Evolutionary conservation across 2,888 invertebrate species (phyloP).

Genomic region (Parochlus steinenii): DNA sequence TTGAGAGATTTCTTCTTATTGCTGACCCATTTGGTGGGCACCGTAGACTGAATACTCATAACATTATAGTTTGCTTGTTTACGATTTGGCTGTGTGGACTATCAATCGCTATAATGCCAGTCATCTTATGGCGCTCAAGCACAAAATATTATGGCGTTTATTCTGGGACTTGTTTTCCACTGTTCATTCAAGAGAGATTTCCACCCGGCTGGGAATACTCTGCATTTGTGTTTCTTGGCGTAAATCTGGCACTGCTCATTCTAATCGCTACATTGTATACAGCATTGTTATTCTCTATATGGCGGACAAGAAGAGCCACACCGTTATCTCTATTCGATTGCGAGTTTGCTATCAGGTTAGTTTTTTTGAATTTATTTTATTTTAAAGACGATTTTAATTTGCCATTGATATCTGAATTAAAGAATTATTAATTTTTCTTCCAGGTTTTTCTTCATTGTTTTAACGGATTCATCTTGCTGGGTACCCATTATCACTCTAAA

Average conservation of each 20-base stretch:
- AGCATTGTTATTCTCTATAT: slow-evolving; percentile 44
- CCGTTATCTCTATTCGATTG: slow-evolving; percentile 40
- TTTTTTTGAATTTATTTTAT: neutral
- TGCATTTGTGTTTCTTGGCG: slow-evolving; percentile 47
- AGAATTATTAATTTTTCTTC: too few species aligned
- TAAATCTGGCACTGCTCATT: slow-evolving; percentile 41
- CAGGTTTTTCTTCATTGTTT: slow-evolving; percentile 54
- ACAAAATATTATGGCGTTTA: slow-evolving; percentile 44
- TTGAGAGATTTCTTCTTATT: slow-evolving; percentile 48
- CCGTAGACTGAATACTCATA: slow-evolving; percentile 34
- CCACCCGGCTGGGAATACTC: slow-evolving; percentile 54
- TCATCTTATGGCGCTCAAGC: slow-evolving; percentile 39
- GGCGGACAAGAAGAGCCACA: slow-evolving; percentile 41
- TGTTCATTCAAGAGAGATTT: slow-evolving; percentile 50
- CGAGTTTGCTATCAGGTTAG: slow-evolving; percentile 37
- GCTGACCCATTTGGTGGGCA: slow-evolving; percentile 40
- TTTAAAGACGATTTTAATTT: slow-evolving; percentile 1
- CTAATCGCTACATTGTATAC: slow-evolving; percentile 41
- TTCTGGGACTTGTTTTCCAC: slow-evolving; percentile 50
- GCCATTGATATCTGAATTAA: neutral
- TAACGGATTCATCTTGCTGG: slow-evolving; percentile 55
- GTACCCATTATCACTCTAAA: slow-evolving; percentile 49
- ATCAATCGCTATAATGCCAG: slow-evolving; percentile 44
- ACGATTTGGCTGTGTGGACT: slow-evolving; percentile 43
- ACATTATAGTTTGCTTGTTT: slow-evolving; percentile 34